phyloP scores from a whole-genome alignment of 1,140 invertebrate genomes.

The Ostrea denselamellosa region DNA sequence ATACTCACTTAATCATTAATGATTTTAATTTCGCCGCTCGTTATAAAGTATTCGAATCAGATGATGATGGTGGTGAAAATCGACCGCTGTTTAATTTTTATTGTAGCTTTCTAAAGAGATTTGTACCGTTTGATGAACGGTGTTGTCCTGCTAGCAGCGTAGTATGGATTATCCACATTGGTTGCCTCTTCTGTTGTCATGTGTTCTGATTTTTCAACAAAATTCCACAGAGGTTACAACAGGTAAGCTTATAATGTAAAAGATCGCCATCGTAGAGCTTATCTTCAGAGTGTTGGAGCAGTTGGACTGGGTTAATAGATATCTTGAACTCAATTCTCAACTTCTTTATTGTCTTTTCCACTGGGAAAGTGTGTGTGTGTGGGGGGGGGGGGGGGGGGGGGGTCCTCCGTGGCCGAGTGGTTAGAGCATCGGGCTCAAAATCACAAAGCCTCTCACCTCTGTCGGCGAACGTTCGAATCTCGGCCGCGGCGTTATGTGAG shows the following conservation, averaged over 20 bases:
- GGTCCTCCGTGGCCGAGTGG: no score
- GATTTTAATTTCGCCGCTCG: background rate
- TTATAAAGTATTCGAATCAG: background rate
- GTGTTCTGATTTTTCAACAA: conserved; percentile 13
- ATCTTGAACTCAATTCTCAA: no score
- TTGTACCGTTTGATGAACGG: background rate
- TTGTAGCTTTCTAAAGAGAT: background rate
- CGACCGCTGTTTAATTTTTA: background rate
- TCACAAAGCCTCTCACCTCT: no score
- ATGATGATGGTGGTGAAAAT: background rate
- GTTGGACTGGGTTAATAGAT: no score
- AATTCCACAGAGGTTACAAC: background rate
- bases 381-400: no score
- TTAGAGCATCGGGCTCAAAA: no score
- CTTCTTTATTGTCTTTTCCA: no score
- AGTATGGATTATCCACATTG: background rate
- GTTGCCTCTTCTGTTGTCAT: background rate
- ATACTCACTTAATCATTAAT: conserved; percentile 14
- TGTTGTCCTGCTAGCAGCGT: background rate
- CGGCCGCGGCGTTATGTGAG: no score
- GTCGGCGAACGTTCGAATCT: no score
- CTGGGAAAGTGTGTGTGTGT: no score
- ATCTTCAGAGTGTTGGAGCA: no score
- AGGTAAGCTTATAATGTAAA: background rate
- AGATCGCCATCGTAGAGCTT: no score